A percentile compares a stretch with the other conserved stretches of the same genome.
These are phyloP conservation scores for Drosophila putrida DNA, from an alignment of 2,888 invertebrate genomes.

Conservation along the genomic window DNA sequence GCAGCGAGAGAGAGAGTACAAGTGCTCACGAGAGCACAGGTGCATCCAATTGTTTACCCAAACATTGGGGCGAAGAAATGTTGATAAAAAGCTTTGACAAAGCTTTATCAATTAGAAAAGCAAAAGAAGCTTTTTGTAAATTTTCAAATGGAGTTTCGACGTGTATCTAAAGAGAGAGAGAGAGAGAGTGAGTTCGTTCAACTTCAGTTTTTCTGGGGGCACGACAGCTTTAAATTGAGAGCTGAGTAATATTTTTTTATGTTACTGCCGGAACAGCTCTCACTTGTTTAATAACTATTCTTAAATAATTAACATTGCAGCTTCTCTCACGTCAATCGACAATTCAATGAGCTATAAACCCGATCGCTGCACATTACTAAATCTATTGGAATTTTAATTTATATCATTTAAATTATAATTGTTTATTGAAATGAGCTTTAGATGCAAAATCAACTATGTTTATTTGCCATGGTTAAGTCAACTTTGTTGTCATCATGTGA, in stretches of 20 bases:
- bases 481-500: constrained; percentile 40
- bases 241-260: constrained; percentile 12
- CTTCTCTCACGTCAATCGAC: constrained; percentile 9
- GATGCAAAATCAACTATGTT: constrained; percentile 20
- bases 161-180: too few relatives aligned
- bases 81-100: constrained; percentile 35
- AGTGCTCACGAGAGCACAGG: constrained; percentile 39
- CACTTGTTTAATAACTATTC: constrained; percentile 34
- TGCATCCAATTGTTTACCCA: constrained; percentile 43
- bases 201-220: constrained; percentile 38
- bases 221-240: constrained; percentile 24
- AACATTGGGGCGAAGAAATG: constrained; percentile 28
- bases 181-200: constrained; percentile 53
- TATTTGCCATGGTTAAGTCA: constrained; percentile 33
- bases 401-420: constrained; percentile 12
- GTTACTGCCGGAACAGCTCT: constrained; percentile 6
- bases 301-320: constrained; percentile 25
- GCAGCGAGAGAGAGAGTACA: constrained; percentile 9
- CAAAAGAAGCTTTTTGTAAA: constrained; percentile 11
- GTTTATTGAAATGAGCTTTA: constrained; percentile 36
- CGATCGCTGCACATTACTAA: constrained; percentile 24
- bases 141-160: neutral
- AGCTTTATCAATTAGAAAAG: constrained; percentile 33
- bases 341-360: constrained; percentile 47
- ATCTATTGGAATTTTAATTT: constrained; percentile 29